A percentile compares a stretch with the other conserved stretches of the same genome.
Conservation (phyloP, 2,797 vertebrate genomes). For the Lithobates pipiens region DNA sequence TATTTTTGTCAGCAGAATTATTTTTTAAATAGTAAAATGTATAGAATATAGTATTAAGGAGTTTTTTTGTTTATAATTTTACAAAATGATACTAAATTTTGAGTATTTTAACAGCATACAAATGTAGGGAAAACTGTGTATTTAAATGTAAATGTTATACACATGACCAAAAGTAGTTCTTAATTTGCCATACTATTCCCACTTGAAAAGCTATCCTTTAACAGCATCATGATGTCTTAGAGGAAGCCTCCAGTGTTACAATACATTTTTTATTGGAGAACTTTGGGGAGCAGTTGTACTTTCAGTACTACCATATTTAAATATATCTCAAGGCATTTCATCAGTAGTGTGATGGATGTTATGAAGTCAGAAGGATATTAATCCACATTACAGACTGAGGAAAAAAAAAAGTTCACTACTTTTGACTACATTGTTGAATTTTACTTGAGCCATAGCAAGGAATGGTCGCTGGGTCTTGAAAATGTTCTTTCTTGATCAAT, state of each 20-base stretch:
- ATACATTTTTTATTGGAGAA: slow-evolving; percentile 67
- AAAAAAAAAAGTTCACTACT: slow-evolving; percentile 64
- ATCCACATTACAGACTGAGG: slow-evolving; percentile 76
- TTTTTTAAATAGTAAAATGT: not conserved
- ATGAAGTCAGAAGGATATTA: slow-evolving; percentile 79
- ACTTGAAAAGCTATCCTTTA: slow-evolving; percentile 71
- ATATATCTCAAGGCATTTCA: slow-evolving; percentile 75
- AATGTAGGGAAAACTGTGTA: slow-evolving; percentile 62
- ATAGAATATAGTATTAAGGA: not conserved
- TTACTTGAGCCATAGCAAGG: slow-evolving; percentile 81
- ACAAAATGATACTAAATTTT: slow-evolving; percentile 50
- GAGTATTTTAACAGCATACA: slow-evolving; percentile 73
- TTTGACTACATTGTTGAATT: slow-evolving; percentile 78
- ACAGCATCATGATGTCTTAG: slow-evolving; percentile 63
- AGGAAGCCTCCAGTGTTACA: slow-evolving; percentile 65
- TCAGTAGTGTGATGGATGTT: slow-evolving; percentile 76
- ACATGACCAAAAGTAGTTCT: not conserved
- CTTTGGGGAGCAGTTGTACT: slow-evolving; percentile 75
- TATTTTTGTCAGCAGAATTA: too few species aligned
- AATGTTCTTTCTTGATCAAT: slow-evolving; percentile 89
- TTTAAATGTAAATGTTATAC: not conserved
- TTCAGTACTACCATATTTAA: slow-evolving; percentile 73
- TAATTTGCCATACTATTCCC: slow-evolving; percentile 67
- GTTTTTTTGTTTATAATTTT: not conserved
- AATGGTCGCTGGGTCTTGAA: slow-evolving; percentile 78